Conservation (phyloP, 2,113 vertebrate genomes). For the Ploceus nigricollis region DNA sequence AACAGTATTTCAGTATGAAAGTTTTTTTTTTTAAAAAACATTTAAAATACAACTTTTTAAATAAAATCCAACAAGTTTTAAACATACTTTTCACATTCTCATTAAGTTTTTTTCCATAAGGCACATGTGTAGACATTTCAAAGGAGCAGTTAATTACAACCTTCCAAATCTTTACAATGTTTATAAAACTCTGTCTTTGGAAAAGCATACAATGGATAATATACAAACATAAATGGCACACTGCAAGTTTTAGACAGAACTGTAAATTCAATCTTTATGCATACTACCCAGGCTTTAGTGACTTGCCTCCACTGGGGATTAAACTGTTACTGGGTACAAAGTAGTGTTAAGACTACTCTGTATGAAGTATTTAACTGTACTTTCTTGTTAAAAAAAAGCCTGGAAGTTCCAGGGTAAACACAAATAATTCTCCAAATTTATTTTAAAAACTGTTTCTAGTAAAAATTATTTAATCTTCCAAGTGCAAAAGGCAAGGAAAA, state of each 20-base stretch:
- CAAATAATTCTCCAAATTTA: not conserved
- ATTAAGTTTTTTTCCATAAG: not conserved
- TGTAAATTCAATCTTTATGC: not conserved
- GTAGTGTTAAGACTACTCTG: not conserved
- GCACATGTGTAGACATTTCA: slow-evolving; percentile 25
- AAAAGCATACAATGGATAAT: not conserved
- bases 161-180: not conserved
- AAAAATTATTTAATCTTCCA: not conserved
- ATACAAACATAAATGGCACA: not conserved
- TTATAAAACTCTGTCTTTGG: slow-evolving; percentile 50
- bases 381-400: not conserved
- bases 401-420: not conserved
- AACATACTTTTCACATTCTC: not conserved
- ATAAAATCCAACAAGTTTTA: slow-evolving; percentile 5
- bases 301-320: not conserved
- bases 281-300: not conserved
- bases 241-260: not conserved
- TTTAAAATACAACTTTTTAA: slow-evolving; percentile 48
- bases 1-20: slow-evolving; percentile 56
- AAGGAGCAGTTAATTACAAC: slow-evolving; percentile 19
- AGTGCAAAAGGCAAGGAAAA: not conserved
- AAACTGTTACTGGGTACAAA: not conserved
- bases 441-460: not conserved
- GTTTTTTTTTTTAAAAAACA: not conserved
- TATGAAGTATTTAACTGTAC: not conserved